Percentiles rank a stretch among this genome's conserved stretches.
These are phyloP conservation scores for Falco punctatus DNA, from an alignment of 2,113 vertebrate genomes.

Conservation along the genomic window DNA sequence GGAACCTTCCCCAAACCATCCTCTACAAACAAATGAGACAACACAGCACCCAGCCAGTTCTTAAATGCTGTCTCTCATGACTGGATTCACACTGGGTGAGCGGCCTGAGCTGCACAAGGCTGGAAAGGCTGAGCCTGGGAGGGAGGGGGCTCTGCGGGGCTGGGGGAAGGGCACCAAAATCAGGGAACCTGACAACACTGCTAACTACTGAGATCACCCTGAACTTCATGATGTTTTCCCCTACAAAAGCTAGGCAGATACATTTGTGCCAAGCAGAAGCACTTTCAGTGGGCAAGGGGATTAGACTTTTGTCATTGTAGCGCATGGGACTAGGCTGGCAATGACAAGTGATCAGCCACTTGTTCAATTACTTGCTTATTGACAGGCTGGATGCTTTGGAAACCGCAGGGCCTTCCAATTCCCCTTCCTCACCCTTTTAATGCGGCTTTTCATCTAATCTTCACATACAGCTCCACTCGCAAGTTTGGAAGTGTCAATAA, in stretches of 20 bases:
- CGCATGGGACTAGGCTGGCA: background rate
- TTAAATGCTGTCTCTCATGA: background rate
- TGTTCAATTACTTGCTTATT: background rate
- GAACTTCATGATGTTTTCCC: background rate
- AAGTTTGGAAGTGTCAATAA: background rate
- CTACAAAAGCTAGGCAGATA: background rate
- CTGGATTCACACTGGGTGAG: background rate
- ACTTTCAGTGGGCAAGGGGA: background rate
- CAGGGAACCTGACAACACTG: accelerated
- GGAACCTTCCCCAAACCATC: background rate
- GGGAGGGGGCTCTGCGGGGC: background rate
- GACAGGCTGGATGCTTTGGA: background rate
- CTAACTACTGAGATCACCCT: background rate
- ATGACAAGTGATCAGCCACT: background rate
- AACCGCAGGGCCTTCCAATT: background rate
- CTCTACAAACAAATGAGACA: background rate
- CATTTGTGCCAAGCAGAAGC: background rate
- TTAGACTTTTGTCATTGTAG: background rate
- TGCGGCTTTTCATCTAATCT: background rate
- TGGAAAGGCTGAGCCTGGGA: background rate
- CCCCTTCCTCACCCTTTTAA: background rate
- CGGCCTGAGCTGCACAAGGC: accelerated
- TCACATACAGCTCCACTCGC: background rate
- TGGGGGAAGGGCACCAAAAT: background rate
- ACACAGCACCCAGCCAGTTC: background rate